phyloP scores from a whole-genome alignment of 2,888 invertebrate species.

The Ellobium chinense region DNA sequence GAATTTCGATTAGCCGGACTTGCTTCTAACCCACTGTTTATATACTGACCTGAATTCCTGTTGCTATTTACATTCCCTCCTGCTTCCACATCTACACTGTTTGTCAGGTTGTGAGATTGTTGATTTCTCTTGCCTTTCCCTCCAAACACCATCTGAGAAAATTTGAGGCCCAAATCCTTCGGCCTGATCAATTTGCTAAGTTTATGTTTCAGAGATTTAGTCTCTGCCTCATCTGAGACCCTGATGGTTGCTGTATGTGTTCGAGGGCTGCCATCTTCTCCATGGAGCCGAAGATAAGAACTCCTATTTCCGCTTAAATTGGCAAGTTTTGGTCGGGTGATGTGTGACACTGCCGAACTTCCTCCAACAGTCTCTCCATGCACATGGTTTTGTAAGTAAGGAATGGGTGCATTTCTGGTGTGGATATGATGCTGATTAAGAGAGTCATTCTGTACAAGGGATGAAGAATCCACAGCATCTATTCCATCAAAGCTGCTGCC shows the following conservation, averaged over 20 bases:
- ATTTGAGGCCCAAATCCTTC: constrained; percentile 61
- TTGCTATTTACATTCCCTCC: background rate
- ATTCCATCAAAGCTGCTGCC: constrained; percentile 72
- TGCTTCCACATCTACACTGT: constrained; percentile 1
- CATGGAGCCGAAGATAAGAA: constrained; percentile 24
- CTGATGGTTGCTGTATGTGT: background rate
- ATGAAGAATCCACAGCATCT: constrained; percentile 74
- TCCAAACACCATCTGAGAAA: constrained; percentile 56
- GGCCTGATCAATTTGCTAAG: constrained; percentile 62
- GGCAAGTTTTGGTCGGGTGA: constrained; percentile 77
- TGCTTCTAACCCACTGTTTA: constrained; percentile 23
- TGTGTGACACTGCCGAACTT: constrained; percentile 1
- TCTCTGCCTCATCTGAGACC: constrained; percentile 32
- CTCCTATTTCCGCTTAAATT: constrained; percentile 63
- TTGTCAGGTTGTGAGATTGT: background rate
- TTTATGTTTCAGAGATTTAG: constrained; percentile 47
- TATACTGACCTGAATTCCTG: constrained; percentile 17
- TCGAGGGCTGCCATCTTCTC: constrained; percentile 7
- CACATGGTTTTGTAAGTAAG: constrained; percentile 88
- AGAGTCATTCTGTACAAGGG: constrained; percentile 81
- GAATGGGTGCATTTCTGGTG: constrained; percentile 81
- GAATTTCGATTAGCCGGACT: constrained; percentile 9
- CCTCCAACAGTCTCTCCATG: constrained; percentile 75
- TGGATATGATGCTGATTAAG: constrained; percentile 60
- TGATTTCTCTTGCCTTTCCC: constrained; percentile 17